Base-by-base conservation (phyloP, 2,113 vertebrate species). In the Dasypus novemcinctus region DNA sequence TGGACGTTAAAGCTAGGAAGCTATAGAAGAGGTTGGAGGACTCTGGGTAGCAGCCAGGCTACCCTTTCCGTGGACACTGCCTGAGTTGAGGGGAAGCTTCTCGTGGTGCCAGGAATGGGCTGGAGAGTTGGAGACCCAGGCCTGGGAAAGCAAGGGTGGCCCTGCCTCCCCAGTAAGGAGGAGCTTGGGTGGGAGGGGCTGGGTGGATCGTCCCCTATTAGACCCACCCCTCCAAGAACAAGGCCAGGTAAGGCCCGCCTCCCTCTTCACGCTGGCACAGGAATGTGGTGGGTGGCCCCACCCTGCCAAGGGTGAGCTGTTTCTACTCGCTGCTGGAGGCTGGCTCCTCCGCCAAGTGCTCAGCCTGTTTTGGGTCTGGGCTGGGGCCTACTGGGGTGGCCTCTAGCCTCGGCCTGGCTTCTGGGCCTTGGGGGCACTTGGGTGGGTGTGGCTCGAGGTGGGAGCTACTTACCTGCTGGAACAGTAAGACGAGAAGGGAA, bases 231-330 rank as follows among this genome's bases (percentile, higher is more conserved):
- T 41, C 49, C 3, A 74, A 21, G 68, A 79, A 20, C 78, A 18
- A 79, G 49, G 87, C 83, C 82, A 59, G 96, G 93, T 59, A 5
- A 94, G 78, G 59, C 49, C 49, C 90, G 64, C 90, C 94, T 36
- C 95, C 96, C 57, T 90, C 87, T 78, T 90, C 21, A 27, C 61
- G 90, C 97, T 41, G 91, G 95, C 96, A 96, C 97, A 95, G 98
- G 98, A 98, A 98, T 98, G 98, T 90, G 96, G 98, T 98, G 97
- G 97, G 98, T 66, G 96, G 98, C 97, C 91, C 96, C 97, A 97
- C 98, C 98, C 91, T 96, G 66, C 92, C 78, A 64, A 0, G 31
- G 92, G 96, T 80, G 97, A 95, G 97, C 96, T 98, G 98, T 98
- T 91, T 3, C 96, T 98, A 97, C 98, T 98, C 95, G 97, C 97